A percentile compares a stretch with the other conserved stretches of the same genome.
These are phyloP conservation scores for Cheilosia soror DNA, from an alignment of 2,888 invertebrate genomes.

Conservation along the genomic window DNA sequence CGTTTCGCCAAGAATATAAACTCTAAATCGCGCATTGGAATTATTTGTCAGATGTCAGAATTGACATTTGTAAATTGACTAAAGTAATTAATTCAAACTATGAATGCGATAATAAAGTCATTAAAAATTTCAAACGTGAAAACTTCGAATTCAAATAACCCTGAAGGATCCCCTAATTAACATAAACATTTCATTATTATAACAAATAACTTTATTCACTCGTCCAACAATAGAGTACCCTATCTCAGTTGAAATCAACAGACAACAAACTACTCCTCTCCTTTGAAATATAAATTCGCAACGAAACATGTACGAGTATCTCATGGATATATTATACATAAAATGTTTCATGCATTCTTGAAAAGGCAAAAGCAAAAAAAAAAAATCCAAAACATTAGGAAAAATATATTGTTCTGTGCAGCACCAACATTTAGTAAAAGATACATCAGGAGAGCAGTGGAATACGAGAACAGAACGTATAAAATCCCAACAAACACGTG, in stretches of 20 bases:
- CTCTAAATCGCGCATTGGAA: too few species aligned
- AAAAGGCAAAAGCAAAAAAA: neutral
- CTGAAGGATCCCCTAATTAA: neutral
- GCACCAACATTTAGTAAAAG: constrained; percentile 10
- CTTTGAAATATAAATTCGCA: constrained; percentile 1
- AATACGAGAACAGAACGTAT: neutral
- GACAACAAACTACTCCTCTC: too few species aligned
- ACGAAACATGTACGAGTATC: neutral
- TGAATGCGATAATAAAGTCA: neutral
- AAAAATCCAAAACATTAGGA: neutral
- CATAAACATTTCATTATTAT: neutral
- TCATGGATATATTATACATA: neutral
- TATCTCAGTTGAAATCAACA: neutral
- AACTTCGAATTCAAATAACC: neutral
- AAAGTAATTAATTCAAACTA: too few species aligned
- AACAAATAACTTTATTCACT: neutral
- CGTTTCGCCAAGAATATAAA: too few species aligned
- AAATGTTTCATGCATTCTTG: neutral
- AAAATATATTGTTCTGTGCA: neutral
- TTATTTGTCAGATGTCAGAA: too few species aligned
- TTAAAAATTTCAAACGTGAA: neutral
- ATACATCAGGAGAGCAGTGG: constrained; percentile 11
- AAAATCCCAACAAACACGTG: constrained; percentile 51
- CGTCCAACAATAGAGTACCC: neutral
- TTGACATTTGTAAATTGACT: too few species aligned